These are phyloP conservation scores for Pygoscelis adeliae DNA, from an alignment of 2,113 vertebrate genomes.

Conservation along the genomic window DNA sequence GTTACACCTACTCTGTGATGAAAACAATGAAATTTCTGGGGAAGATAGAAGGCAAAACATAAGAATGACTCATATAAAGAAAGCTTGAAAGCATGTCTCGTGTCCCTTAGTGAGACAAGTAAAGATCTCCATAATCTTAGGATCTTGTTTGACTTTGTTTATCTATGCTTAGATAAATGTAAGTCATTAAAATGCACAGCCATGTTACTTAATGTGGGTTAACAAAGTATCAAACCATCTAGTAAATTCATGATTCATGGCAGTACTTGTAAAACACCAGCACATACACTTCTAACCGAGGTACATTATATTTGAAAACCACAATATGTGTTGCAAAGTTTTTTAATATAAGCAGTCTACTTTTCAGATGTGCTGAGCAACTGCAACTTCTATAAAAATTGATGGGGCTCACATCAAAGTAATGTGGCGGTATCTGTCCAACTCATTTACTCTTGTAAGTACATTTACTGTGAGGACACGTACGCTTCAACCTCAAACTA, in stretches of 20 bases:
- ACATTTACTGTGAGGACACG: not conserved
- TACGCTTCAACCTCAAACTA: not conserved
- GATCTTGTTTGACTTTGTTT: not conserved
- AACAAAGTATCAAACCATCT: slow-evolving; percentile 6
- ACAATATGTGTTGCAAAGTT: not conserved
- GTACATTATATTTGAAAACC: not conserved
- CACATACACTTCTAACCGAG: not conserved
- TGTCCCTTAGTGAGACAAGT: not conserved
- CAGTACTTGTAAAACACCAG: not conserved
- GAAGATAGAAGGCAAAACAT: slow-evolving; percentile 15
- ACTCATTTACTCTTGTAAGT: not conserved
- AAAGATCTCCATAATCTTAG: not conserved
- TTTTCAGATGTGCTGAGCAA: not conserved
- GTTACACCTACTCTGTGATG: not conserved
- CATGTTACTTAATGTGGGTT: not conserved
- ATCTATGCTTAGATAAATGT: slow-evolving; percentile 2
- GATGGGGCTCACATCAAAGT: not conserved
- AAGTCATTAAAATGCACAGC: not conserved
- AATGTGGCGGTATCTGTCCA: not conserved
- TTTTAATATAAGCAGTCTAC: not conserved
- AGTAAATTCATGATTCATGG: slow-evolving; percentile 26
- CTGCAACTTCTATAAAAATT: not conserved
- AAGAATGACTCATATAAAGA: not conserved
- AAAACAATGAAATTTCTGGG: not conserved
- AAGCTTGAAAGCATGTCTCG: not conserved